Base-by-base conservation (phyloP, 2,113 vertebrate species). In the Maccullochella peelii region DNA sequence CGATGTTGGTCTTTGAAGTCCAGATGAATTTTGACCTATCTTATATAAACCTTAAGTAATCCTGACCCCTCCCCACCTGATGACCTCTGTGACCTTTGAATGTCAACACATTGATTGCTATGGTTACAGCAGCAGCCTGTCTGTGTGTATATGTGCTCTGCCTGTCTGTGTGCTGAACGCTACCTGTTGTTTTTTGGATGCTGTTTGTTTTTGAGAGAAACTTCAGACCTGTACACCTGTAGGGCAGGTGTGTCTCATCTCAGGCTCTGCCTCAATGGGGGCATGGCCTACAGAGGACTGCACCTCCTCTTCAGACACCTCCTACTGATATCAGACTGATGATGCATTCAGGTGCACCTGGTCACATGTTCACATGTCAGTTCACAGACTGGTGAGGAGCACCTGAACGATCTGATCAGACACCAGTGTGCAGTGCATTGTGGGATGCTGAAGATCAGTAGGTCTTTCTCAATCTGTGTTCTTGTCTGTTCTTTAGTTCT, bases 121-220 rank as follows among this genome's bases (percentile, higher is more conserved):
- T 76, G 71, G 76, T 65, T n/a, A 79, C 75, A 50, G 49, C 68
- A 72, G 68, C n/a, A 62, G 67, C 52, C 9, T 49, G 54, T 58
- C 11, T 67, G 44, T 73, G 47, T 67, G 2, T 83, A 5, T 16
- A 2, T 70, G 40, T 55, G 55, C 69, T 74, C 76, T 78, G 71
- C 79, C 47, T 77, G 70, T 83, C 73, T 71, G 4, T 83, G 73
- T 83, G 80, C 79, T 55, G 65, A 75, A 61, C 5, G 36, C 25
- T 38, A 23, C 49, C 68, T 71, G 52, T 12, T 61, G 36, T 50
- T 55, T 54, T 54, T 16, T 21, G 38, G 20, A 33, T 71, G 12
- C 15, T 67, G 7, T n/a, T 49, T 15, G 4, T 33, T 49, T 47
- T 47, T 14, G 55, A 14, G 16, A 23, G 21, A 33, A 38, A 21